Evolutionary conservation across 2,888 invertebrate genomes (phyloP), one percentile per base, ranked within the genome.

Genomic region (Mechanitis mazaeus): DNA sequence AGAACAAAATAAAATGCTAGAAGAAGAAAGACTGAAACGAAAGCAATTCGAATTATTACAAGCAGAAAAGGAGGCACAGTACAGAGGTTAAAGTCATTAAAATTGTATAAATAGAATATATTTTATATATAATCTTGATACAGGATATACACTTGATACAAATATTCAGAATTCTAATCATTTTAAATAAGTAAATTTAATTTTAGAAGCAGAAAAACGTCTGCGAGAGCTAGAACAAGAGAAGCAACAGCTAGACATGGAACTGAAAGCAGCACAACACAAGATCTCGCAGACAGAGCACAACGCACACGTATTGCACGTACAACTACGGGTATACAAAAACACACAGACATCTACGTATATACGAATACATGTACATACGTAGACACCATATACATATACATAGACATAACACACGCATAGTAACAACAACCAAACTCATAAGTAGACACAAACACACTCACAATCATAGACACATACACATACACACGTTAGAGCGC

Each of bases 11-110:
- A 84, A 91, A 75, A 90, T 95, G 74, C 78, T 96, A 61, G 94
- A 94, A 76, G 92, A 93, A 74, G 96, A 96, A 80, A 91, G 94
- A 69, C 88, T 93, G 63, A 95, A 95, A 79, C 87, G 95, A 57
- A 92, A 92, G 69, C 94, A 94, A 69, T 94, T 95, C 75, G 95
- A 96, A 83, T 89, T 91, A 53, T 84, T 93, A 61, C 95, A 95
- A 75, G 91, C 92, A 35, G 92, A 93, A 73, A 95, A 94, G 76
- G 95, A 94, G 79, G 83, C 84, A 38, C 93, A 94, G 82, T 91
- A 93, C 58, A 92, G 91, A 92, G 93, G 94, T 93, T 83, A 66
- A 9, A 5, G 28, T 35, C 2, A 2, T 1, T 35, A 5, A 35
- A 35, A 35, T 35, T 35, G 35, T 35, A 6, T 35, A 35, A 5